A percentile compares a stretch with the other conserved stretches of the same genome.
These are phyloP conservation scores for Venustaconcha ellipsiformis DNA, from an alignment of 1,140 invertebrate species.

Conservation along the genomic window DNA sequence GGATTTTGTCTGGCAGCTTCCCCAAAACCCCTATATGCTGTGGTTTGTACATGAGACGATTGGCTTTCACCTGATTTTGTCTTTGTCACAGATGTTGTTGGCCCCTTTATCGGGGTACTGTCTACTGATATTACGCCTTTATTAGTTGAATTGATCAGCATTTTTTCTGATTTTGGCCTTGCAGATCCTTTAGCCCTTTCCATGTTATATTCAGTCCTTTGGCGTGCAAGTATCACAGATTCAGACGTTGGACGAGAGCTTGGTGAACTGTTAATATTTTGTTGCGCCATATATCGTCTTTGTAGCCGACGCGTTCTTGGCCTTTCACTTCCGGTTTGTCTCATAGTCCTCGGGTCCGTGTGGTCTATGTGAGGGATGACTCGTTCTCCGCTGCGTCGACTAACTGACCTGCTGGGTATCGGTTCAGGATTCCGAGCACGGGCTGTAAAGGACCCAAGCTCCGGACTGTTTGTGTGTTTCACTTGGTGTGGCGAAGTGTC, in stretches of 20 bases:
- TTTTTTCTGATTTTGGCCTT: constrained; percentile 32
- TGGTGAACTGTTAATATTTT: constrained; percentile 8
- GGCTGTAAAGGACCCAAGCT: background rate
- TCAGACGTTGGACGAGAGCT: constrained; percentile 26
- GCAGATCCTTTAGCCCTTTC: constrained; percentile 23
- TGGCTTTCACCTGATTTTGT: constrained; percentile 26
- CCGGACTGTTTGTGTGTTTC: background rate
- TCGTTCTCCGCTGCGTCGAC: constrained; percentile 12
- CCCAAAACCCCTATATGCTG: constrained; percentile 21
- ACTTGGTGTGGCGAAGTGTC: background rate
- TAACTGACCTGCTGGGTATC: constrained; percentile 14
- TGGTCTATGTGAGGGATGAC: no score
- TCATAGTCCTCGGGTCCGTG: no score
- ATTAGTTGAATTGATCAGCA: constrained; percentile 20
- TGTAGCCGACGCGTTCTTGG: constrained; percentile 18
- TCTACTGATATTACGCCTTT: constrained; percentile 15
- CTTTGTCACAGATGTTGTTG: constrained; percentile 19
- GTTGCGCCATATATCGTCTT: constrained; percentile 22
- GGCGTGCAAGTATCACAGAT: constrained; percentile 30
- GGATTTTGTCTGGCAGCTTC: constrained; percentile 9
- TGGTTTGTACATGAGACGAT: constrained; percentile 24
- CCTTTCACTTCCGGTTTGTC: background rate
- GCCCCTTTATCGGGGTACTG: constrained; percentile 26
- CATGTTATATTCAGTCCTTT: constrained; percentile 33
- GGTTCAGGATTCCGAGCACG: constrained; percentile 21